Evolutionary conservation across 2,888 invertebrate genomes (phyloP), one percentile per base, ranked within the genome.

Genomic region (Pharmacophagus antenor): DNA sequence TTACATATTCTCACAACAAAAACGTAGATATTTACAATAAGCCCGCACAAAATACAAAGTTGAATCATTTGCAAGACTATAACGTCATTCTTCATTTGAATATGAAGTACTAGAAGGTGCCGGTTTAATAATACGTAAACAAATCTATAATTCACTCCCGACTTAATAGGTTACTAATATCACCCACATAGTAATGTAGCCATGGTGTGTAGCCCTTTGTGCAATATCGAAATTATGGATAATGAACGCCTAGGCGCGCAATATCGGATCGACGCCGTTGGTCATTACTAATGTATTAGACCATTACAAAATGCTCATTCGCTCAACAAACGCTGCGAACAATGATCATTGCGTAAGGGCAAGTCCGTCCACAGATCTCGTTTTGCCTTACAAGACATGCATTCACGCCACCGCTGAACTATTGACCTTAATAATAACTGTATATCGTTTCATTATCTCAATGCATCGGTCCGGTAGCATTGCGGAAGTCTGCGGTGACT

Each of bases 331-430:
- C 64, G 65, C 63, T 61, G 61, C 62, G 66, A 72, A 71, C 72
- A 70, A 71, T 72, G 71, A 69, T 62, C 61, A 54, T 70, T 76
- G 76, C 72, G 68, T 66, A 69, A 76, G 61, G n/a, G 47, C 65
- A 56, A 69, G 76, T 74, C 77, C 76, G 77, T 79, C 73, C 67
- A 69, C 64, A 59, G 65, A 44, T 67, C 68, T 67, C 50, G 61
- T 42, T 58, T 62, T 63, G 64, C 65, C 64, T 66, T 67, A 67
- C 56, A 55, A 52, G 44, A 56, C 62, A 61, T 57, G 63, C 52
- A 42, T 55, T 48, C 54, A 48, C 49, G 49, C 48, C 55, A 55
- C 50, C 44, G 44, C 42, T 31, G 31, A 37, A 51, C 56, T 41
- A 47, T 51, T 56, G 60, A 56, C 61, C 61, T 49, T 61, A 56